Conservation (phyloP, 2,888 invertebrate genomes). For the Choreutis nemorana region DNA sequence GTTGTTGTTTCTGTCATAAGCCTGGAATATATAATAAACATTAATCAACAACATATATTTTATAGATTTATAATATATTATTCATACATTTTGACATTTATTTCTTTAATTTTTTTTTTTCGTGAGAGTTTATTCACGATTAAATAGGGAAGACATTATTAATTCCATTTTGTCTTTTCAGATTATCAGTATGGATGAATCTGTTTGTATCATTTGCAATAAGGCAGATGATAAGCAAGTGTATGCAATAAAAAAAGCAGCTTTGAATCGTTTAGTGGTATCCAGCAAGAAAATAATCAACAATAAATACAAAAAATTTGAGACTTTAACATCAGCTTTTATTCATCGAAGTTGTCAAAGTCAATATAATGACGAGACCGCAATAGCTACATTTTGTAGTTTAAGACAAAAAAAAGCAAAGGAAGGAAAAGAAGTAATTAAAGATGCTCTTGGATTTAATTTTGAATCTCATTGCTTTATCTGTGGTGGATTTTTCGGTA, state of each 20-base stretch:
- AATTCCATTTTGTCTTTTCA: constrained; percentile 10
- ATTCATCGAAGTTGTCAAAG: too few species aligned
- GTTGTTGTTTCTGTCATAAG: constrained; percentile 8
- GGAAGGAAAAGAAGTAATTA: constrained; percentile 6
- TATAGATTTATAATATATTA: constrained; percentile 1
- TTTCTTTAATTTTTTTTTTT: constrained; percentile 2
- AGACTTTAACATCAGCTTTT: too few species aligned
- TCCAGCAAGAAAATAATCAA: constrained; percentile 5
- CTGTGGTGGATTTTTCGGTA: constrained; percentile 12
- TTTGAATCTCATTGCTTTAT: too few species aligned
- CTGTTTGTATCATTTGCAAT: constrained; percentile 11
- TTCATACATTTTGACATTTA: constrained; percentile 2
- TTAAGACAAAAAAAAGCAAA: too few species aligned
- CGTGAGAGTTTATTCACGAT: constrained; percentile 1
- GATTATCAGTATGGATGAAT: constrained; percentile 10
- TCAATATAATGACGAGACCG: too few species aligned
- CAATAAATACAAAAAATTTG: too few species aligned
- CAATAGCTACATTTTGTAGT: too few species aligned
- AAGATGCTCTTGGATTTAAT: constrained; percentile 7
- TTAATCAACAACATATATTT: constrained; percentile 1
- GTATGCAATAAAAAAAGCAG: constrained; percentile 12
- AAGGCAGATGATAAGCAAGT: constrained; percentile 10
- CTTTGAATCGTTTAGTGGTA: constrained; percentile 10
- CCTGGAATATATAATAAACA: constrained; percentile 4
- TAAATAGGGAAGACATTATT: too few species aligned